Percentiles rank a stretch among this genome's conserved stretches.
Conservation (phyloP, 2,888 invertebrate genomes). For the Petrolisthes manimaculis region DNA sequence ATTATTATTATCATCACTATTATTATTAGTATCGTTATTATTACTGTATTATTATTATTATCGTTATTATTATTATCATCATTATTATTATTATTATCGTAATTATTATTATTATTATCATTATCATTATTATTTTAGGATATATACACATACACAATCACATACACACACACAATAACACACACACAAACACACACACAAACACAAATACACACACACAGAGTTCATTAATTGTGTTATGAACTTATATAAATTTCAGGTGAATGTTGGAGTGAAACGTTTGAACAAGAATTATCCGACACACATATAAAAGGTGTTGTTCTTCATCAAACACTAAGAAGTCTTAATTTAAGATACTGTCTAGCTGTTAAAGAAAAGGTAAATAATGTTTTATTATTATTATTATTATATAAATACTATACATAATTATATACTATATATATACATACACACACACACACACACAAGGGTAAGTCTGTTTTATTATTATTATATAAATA, state of each 20-base stretch:
- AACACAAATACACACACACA: not conserved
- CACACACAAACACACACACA: not conserved
- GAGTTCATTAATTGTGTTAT: not conserved
- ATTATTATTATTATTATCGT: too few relatives aligned
- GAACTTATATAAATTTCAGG: slow-evolving; percentile 68
- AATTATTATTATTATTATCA: too few relatives aligned
- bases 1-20: too few relatives aligned
- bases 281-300: slow-evolving; percentile 72
- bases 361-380: slow-evolving; percentile 70
- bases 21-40: too few relatives aligned
- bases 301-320: slow-evolving; percentile 69
- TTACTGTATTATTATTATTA: too few relatives aligned
- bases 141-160: too few relatives aligned
- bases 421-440: not conserved
- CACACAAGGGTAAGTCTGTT: not conserved
- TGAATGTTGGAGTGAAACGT: slow-evolving; percentile 75
- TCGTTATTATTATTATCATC: too few relatives aligned
- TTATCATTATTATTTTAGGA: too few relatives aligned
- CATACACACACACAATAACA: too few relatives aligned
- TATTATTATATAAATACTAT: not conserved
- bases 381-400: slow-evolving; percentile 39
- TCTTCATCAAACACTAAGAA: slow-evolving; percentile 71
- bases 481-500: too few relatives aligned
- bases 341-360: slow-evolving; percentile 73
- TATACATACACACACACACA: not conserved